Evolutionary conservation across 1,140 invertebrate species (phyloP), one percentile per base, ranked within the genome.

Genomic region (Galleria mellonella): DNA sequence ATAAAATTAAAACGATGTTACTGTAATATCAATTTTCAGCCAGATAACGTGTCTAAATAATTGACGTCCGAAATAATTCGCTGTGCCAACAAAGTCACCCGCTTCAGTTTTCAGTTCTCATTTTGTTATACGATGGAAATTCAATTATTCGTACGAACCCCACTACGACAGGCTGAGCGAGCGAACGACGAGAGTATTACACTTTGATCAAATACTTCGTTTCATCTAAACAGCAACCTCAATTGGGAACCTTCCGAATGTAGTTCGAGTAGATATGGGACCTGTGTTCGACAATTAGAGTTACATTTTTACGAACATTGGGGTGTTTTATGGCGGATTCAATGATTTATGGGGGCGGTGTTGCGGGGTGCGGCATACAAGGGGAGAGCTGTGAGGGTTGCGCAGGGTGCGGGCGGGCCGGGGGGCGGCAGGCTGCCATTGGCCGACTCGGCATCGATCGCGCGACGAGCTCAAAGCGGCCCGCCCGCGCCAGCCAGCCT

Each of bases 61-160:
- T 75, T 82, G 72, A 79, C 75, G 72, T 72, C 62, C 60, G 58
- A 73, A 84, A 77, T 79, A 84, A 82, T 82, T 78, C 72, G 62
- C 60, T 78, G 62, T 66, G 70, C 75, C 72, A 82, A 82, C 81
- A 82, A 84, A 81, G 75, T 77, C 75, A 68, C 69, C 55, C 73
- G 77, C 78, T 76, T 78, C 81, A 82, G 81, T 81, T 81, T 82
- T 81, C 78, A 81, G 65, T 65, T 83, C 67, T 76, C 71, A 78
- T 84, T 84, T 81, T 75, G 71, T 78, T 75, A 74, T 70, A 71
- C 74, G 81, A 82, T 81, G 76, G 65, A 81, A 84, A 84, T 84
- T 84, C 70, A 84, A 84, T 84, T 83, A 84, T 81, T 75, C 71
- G 74, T 77, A 64, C 73, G 72, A 74, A 61, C 62, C 53, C 47